Evolutionary conservation across 35 echinoderm and acorn worm species (phyloP).

Genomic region (Holothuria glaberrima): DNA sequence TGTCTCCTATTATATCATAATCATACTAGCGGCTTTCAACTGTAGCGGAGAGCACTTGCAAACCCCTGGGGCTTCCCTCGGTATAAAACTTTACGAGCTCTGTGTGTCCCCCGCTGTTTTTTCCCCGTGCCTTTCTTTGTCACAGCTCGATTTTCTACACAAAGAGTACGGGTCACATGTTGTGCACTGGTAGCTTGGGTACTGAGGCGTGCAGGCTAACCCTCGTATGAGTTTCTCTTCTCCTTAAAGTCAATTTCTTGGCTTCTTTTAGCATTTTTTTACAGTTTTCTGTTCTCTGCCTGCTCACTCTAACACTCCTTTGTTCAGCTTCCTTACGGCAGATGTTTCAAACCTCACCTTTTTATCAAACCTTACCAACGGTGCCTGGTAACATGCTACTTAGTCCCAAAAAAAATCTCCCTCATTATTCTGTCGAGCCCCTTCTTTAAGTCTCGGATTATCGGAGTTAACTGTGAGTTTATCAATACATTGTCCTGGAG

Average conservation of each 20-base stretch:
- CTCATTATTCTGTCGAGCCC: too few relatives aligned
- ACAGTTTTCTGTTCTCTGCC: too few relatives aligned
- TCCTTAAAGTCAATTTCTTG: background rate
- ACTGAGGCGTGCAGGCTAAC: constrained; percentile 2
- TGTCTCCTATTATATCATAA: constrained; percentile 36
- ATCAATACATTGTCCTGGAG: background rate
- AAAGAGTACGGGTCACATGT: constrained; percentile 25
- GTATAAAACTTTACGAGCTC: constrained; percentile 41
- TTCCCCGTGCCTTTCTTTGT: background rate
- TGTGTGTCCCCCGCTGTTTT: constrained; percentile 25
- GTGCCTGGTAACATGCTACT: too few relatives aligned
- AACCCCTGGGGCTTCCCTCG: constrained; percentile 38
- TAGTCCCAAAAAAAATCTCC: too few relatives aligned
- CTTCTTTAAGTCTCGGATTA: too few relatives aligned
- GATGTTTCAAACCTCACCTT: too few relatives aligned
- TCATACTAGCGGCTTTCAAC: constrained; percentile 12
- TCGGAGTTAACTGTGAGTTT: background rate
- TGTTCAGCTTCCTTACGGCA: too few relatives aligned
- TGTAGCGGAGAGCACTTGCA: constrained; percentile 14
- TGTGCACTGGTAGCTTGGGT: background rate
- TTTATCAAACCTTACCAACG: too few relatives aligned
- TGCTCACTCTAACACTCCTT: too few relatives aligned
- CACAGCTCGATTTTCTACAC: background rate
- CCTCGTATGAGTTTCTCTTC: background rate
- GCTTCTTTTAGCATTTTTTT: too few relatives aligned